A percentile compares a stretch with the other conserved stretches of the same genome.
Conservation (phyloP, 2,113 vertebrate species). For the Antechinus stuartii region DNA sequence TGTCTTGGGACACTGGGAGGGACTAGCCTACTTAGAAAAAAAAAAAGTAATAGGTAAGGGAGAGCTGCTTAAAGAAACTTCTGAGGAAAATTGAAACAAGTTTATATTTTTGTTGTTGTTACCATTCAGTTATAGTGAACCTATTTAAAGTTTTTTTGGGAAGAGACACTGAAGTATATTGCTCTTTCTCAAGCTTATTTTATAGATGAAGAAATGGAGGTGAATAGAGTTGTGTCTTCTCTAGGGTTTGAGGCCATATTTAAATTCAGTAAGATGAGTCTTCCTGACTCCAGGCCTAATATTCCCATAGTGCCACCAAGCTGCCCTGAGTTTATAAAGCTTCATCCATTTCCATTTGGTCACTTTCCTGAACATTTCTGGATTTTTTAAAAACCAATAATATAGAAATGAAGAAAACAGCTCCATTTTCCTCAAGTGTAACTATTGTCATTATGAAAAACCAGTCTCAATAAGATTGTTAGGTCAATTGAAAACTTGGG, state of each 20-base stretch:
- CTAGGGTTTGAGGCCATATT: not conserved
- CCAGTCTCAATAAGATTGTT: not conserved
- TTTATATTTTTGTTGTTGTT: not conserved
- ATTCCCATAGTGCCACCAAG: not conserved
- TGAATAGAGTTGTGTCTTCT: not conserved
- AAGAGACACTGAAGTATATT: not conserved
- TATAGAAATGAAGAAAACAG: not conserved
- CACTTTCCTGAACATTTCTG: not conserved
- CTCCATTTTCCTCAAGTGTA: not conserved
- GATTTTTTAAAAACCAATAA: not conserved
- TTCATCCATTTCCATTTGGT: not conserved
- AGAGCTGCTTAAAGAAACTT: not conserved
- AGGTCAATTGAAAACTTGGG: constrained; percentile 6
- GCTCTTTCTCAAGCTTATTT: not conserved
- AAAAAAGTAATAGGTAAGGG: not conserved
- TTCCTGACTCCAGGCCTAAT: not conserved
- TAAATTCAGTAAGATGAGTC: not conserved
- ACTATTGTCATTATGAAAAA: not conserved
- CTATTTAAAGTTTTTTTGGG: not conserved
- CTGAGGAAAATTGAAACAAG: not conserved
- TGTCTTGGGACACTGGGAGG: not conserved
- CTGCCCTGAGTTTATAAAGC: not conserved
- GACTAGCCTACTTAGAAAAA: not conserved
- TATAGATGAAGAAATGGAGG: not conserved
- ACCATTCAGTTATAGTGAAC: not conserved